Conservation (phyloP, 1,140 invertebrate species). For the Cyrtorhinus lividipennis region DNA sequence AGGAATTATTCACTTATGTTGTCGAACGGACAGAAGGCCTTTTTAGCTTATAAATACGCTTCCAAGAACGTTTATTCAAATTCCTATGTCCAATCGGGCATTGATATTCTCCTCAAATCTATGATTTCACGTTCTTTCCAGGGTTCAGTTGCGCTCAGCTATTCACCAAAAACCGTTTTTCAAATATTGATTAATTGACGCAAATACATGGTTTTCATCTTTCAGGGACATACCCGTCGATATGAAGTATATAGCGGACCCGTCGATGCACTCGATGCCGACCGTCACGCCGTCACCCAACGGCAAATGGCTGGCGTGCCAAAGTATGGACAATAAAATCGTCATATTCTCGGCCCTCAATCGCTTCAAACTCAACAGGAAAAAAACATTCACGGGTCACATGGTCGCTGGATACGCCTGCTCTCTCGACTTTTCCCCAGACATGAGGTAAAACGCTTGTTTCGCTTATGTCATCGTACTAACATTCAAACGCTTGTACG, state of each 20-base stretch:
- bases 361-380: slow-evolving; percentile 92
- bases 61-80: not conserved
- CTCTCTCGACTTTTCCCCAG: slow-evolving; percentile 91
- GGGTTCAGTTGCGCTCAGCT: too few relatives aligned
- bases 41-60: too few relatives aligned
- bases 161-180: too few relatives aligned
- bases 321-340: slow-evolving; percentile 99
- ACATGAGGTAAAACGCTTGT: slow-evolving; percentile 93
- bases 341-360: slow-evolving; percentile 95
- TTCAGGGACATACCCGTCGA: slow-evolving; percentile 95
- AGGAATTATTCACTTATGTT: slow-evolving; percentile 7
- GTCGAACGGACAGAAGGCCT: too few relatives aligned
- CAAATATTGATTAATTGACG: too few relatives aligned
- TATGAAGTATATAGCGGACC: slow-evolving; percentile 99
- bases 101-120: too few relatives aligned
- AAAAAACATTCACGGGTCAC: slow-evolving; percentile 95
- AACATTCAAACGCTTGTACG: too few relatives aligned
- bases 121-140: too few relatives aligned
- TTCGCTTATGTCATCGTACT: too few relatives aligned
- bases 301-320: slow-evolving; percentile 97
- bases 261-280: slow-evolving; percentile 98
- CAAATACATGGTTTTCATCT: slow-evolving; percentile 24
- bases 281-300: slow-evolving; percentile 88
- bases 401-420: slow-evolving; percentile 99
- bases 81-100: too few relatives aligned